Evolutionary conservation across 2,888 invertebrate genomes (phyloP).

Genomic region (Drosophila pseudotakahashii): DNA sequence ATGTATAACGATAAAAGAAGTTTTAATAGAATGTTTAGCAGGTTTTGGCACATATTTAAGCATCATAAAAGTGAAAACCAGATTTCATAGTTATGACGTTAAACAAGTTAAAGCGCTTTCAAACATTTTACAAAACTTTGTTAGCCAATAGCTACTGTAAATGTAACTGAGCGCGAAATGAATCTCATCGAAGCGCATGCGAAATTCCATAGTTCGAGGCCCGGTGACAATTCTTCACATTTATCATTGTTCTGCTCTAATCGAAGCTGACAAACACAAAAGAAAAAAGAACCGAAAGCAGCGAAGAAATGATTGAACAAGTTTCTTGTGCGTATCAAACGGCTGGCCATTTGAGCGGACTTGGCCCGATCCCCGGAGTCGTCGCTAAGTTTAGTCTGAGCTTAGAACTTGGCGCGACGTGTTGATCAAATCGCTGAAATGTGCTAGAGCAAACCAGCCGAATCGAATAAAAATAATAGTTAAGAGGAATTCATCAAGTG

Average conservation of each 20-base stretch:
- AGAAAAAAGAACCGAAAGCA: constrained; percentile 40
- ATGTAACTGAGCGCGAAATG: not conserved
- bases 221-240: constrained; percentile 55
- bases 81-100: not conserved
- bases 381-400: constrained; percentile 54
- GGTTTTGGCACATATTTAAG: not conserved
- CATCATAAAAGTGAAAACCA: not conserved
- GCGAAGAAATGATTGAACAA: constrained; percentile 69
- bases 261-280: constrained; percentile 46
- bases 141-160: constrained; percentile 11
- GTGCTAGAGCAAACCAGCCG: constrained; percentile 26
- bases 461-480: constrained; percentile 17
- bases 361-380: constrained; percentile 13
- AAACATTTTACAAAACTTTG: not conserved
- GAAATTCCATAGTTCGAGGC: constrained; percentile 47
- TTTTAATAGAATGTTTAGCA: not conserved
- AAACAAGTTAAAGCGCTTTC: not conserved
- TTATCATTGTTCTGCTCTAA: constrained; percentile 33
- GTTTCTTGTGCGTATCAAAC: constrained; percentile 71
- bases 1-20: not conserved
- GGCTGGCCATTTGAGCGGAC: constrained; percentile 30
- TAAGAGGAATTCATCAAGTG: constrained; percentile 18
- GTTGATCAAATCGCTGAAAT: constrained; percentile 54
- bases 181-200: constrained; percentile 31
- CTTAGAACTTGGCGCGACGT: constrained; percentile 70